Conservation (phyloP, 2,113 vertebrate genomes). For the Fukomys damarensis region DNA sequence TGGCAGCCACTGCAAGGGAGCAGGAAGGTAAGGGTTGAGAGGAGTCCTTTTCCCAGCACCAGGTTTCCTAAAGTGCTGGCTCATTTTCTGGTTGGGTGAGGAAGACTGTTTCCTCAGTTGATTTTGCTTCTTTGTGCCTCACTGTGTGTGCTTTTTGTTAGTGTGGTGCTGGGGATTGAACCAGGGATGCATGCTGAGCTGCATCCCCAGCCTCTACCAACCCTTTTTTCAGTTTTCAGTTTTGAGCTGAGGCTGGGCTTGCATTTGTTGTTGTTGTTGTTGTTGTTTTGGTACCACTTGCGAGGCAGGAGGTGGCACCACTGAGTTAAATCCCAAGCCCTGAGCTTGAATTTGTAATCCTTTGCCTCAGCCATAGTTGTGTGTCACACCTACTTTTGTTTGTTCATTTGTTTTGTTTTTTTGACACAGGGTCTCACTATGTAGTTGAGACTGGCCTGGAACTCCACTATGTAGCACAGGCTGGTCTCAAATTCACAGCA, state of each 20-base stretch:
- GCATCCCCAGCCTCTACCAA: background rate
- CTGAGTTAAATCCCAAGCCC: too few species aligned
- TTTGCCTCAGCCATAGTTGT: too few species aligned
- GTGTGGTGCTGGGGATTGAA: background rate
- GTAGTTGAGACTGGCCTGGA: too few species aligned
- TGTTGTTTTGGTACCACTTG: too few species aligned
- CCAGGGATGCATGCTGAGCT: background rate
- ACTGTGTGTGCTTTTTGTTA: background rate
- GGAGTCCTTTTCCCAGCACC: background rate
- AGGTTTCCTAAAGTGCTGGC: rapidly evolving
- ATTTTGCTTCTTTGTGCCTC: background rate
- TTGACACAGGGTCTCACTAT: too few species aligned
- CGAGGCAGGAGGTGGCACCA: too few species aligned
- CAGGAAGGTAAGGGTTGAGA: background rate
- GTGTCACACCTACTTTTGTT: too few species aligned
- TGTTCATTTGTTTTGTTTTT: background rate
- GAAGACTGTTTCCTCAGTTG: background rate
- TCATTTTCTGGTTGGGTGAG: background rate
- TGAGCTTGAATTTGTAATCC: too few species aligned
- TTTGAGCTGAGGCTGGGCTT: background rate
- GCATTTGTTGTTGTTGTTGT: too few species aligned
- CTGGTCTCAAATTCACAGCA: too few species aligned
- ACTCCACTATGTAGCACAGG: too few species aligned
- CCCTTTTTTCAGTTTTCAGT: background rate
- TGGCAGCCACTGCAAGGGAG: rapidly evolving